Evolutionary conservation across 2,113 vertebrate genomes (phyloP).

Genomic region (Recurvirostra avosetta): DNA sequence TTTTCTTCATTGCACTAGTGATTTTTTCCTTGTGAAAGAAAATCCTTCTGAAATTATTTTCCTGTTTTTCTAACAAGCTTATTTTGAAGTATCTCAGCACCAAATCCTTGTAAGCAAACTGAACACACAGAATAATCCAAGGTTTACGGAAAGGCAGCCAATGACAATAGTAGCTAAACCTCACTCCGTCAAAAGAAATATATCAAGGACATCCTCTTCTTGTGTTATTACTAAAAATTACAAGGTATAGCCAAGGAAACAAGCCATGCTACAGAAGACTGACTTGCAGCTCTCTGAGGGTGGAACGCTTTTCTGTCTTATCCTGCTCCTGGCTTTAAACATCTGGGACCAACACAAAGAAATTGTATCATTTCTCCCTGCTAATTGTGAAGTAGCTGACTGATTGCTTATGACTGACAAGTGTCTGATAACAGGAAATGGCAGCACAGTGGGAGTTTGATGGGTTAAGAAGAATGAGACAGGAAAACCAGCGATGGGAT

Average conservation of each 20-base stretch:
- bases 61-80: not conserved
- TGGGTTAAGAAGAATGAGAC: not conserved
- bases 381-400: slow-evolving; percentile 20
- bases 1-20: not conserved
- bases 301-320: not conserved
- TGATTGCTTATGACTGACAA: slow-evolving; percentile 36
- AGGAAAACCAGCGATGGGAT: not conserved
- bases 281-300: not conserved
- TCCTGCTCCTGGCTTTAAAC: not conserved
- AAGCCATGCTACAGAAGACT: not conserved
- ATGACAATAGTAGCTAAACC: not conserved
- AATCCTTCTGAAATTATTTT: not conserved
- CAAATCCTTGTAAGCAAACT: not conserved
- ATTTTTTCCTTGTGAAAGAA: not conserved
- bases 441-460: not conserved
- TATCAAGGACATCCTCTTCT: not conserved
- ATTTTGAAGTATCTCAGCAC: not conserved
- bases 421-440: slow-evolving; percentile 34
- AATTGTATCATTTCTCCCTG: not conserved
- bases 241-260: not conserved
- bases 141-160: not conserved
- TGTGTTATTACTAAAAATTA: not conserved
- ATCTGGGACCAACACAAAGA: not conserved
- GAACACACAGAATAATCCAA: not conserved
- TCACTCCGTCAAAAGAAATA: not conserved